Percentiles rank a stretch among this genome's conserved stretches.
Evolutionary conservation across 2,113 vertebrate genomes (phyloP).

Genomic region (Hippocampus barbouri): DNA sequence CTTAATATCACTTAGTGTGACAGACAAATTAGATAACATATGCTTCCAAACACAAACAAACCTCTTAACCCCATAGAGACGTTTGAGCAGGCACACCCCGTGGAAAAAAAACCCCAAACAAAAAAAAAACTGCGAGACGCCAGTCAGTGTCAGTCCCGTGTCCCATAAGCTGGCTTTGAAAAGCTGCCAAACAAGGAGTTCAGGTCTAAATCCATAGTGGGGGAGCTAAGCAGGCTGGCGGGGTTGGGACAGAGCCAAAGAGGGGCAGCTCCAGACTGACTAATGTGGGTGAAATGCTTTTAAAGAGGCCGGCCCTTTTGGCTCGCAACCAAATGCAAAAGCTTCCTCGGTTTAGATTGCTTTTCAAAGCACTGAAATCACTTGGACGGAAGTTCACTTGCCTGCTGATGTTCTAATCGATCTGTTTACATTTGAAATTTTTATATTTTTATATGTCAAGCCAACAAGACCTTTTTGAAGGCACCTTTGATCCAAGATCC

Average conservation of each 20-base stretch:
- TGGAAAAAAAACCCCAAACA: not conserved
- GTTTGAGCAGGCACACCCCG: not conserved
- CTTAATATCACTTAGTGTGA: not conserved
- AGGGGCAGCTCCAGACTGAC: not conserved
- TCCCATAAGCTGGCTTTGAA: conserved; percentile 46
- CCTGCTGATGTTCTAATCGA: not conserved
- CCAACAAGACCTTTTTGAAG: too few relatives aligned
- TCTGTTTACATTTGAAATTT: too few relatives aligned
- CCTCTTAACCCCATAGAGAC: not conserved
- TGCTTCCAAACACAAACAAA: not conserved
- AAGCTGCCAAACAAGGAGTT: conserved; percentile 35
- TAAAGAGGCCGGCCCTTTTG: not conserved
- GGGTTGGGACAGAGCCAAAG: conserved; percentile 7
- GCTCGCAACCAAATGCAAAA: not conserved
- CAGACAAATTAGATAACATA: conserved; percentile 7
- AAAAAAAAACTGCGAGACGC: not conserved
- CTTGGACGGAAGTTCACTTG: not conserved
- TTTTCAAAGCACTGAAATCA: not conserved
- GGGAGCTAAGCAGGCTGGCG: conserved; percentile 26
- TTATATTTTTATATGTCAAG: too few relatives aligned
- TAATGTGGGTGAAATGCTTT: not conserved
- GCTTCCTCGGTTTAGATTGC: not conserved
- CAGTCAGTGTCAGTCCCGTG: conserved; percentile 35
- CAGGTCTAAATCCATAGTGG: conserved; percentile 40
- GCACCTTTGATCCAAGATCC: too few relatives aligned